Base-by-base conservation (phyloP, 2,888 invertebrate species). In the Synergus japonicus region DNA sequence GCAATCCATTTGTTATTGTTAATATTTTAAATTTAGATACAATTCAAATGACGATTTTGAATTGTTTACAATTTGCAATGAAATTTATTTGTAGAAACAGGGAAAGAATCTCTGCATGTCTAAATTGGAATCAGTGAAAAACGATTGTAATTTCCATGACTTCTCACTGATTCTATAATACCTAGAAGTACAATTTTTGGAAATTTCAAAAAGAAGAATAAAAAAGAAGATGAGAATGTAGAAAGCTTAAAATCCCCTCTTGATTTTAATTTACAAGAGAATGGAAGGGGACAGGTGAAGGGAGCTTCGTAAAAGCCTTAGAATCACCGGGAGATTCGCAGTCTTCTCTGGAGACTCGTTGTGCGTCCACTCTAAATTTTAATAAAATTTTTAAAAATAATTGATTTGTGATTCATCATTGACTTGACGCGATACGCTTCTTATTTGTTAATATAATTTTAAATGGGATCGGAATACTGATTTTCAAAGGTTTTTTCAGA, bases 251-350 rank as follows among this genome's bases (percentile, higher is more conserved):
- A 49, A 69, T 69, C 69, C 69, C 69, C 69, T 9, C 69, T 69
- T 69, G 22, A 29, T 49, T 49, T 29, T 54, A 69, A 69, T 37
- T 29, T 15, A 49, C 29, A 29, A 37, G 69, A 37, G 66, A 69
- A 37, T 69, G 69, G 69, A n/a, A 37, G 69, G 69, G 69, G n/a
- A 13, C 69, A 69, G 49, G 69, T 69, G 83, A 79, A 82, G 82
- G 83, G 76, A 81, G 77, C 80, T 83, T 77, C 85, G 89, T 91
- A 91, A 90, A 88, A 91, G 86, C 86, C 78, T 77, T 79, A 69
- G 84, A 79, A 81, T 83, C 81, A 82, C 76, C 82, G 78, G 81
- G 81, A 84, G 79, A 80, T 77, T 81, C 84, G 85, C 88, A 91
- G 90, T 91, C 87, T 84, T 86, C 81, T 77, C 67, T 76, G 49